Evolutionary conservation across 92 coral and sea anemone species (phyloP).

Genomic region (Epizoanthus illoricatus): DNA sequence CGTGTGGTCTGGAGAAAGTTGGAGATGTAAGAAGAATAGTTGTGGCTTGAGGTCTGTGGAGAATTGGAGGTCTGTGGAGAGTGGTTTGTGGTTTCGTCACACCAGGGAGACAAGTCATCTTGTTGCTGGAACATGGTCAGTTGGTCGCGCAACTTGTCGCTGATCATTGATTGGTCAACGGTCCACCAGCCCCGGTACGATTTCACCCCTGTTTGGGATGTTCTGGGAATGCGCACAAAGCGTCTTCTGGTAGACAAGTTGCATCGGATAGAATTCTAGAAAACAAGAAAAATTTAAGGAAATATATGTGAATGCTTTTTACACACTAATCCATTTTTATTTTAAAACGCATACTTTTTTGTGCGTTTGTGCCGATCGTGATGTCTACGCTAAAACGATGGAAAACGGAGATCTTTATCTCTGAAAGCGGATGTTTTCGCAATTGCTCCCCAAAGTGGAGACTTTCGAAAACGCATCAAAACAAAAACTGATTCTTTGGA

Average conservation of each 20-base stretch:
- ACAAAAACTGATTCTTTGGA: no score
- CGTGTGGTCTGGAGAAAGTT: background rate
- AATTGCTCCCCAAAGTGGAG: no score
- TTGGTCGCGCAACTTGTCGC: background rate
- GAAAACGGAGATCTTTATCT: no score
- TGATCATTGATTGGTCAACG: constrained; percentile 7
- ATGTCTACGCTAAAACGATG: no score
- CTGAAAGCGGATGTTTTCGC: no score
- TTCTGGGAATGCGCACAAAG: constrained; percentile 16
- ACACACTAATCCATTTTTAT: background rate
- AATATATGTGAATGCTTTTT: background rate
- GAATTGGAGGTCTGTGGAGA: no score
- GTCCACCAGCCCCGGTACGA: constrained; percentile 37
- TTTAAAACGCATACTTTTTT: no score
- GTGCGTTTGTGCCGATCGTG: no score
- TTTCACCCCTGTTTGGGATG: constrained; percentile 18
- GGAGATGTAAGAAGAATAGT: background rate
- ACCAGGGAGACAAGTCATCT: no score
- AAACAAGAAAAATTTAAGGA: background rate
- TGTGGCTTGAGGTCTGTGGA: background rate
- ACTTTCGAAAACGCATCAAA: no score
- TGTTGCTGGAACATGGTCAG: constrained; percentile 5
- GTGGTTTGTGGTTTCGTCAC: no score
- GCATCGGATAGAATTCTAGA: constrained; percentile 33
- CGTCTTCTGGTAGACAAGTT: constrained; percentile 27